Evolutionary conservation across 2,113 vertebrate species (phyloP).

Genomic region (Callaeas wilsoni): DNA sequence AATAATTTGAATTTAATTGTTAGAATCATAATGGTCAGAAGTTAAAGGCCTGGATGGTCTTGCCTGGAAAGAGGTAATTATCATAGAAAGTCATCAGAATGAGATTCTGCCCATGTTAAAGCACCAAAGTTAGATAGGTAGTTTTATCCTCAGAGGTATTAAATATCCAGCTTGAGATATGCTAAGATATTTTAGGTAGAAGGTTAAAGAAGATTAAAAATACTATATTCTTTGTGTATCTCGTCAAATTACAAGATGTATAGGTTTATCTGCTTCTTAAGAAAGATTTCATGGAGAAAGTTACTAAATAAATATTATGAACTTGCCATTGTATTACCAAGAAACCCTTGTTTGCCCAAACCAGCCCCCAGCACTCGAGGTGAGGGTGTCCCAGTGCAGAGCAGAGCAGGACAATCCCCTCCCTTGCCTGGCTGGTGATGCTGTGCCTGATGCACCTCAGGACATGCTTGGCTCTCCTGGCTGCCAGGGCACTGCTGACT

Average conservation of each 20-base stretch:
- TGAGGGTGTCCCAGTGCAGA: fast-evolving
- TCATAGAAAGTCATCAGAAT: background rate
- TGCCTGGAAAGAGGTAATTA: background rate
- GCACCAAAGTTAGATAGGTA: background rate
- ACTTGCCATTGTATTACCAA: background rate
- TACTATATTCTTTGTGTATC: background rate
- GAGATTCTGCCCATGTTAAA: background rate
- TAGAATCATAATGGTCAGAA: background rate
- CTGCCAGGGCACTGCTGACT: background rate
- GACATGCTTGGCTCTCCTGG: fast-evolving
- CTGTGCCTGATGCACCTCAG: background rate
- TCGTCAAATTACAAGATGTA: background rate
- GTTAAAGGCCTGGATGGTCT: background rate
- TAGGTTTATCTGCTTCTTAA: background rate
- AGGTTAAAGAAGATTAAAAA: background rate
- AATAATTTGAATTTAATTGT: background rate
- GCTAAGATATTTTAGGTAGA: background rate
- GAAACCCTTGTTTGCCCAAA: background rate
- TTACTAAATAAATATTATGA: background rate
- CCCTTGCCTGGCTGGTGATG: fast-evolving
- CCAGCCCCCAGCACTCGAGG: fast-evolving
- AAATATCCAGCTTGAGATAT: background rate
- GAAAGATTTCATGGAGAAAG: background rate
- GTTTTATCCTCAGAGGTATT: background rate
- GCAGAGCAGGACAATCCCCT: background rate